Evolutionary conservation across 2,113 vertebrate species (phyloP).

Genomic region (Motacilla tschutschensis): DNA sequence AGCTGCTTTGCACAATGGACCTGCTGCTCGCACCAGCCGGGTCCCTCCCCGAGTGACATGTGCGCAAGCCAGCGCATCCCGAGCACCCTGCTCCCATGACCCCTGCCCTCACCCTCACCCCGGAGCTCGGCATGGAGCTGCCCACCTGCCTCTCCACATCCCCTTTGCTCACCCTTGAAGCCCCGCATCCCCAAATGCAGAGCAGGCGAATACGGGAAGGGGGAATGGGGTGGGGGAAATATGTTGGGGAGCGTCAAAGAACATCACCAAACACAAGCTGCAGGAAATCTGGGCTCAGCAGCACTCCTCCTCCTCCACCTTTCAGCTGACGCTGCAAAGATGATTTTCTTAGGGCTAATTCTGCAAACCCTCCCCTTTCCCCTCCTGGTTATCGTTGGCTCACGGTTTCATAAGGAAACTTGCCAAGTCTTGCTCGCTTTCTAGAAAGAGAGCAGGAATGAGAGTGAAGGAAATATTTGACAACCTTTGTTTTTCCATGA

Average conservation of each 20-base stretch:
- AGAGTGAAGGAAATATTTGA: slow-evolving; percentile 61
- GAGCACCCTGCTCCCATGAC: background rate
- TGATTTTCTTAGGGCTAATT: slow-evolving; percentile 52
- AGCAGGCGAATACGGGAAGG: rapidly evolving
- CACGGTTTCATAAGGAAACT: slow-evolving; percentile 2
- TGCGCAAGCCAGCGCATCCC: background rate
- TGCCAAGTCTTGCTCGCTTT: slow-evolving; percentile 60
- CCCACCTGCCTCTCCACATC: slow-evolving; percentile 11
- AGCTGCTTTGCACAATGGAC: background rate
- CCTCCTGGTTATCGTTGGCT: slow-evolving; percentile 64
- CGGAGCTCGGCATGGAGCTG: background rate
- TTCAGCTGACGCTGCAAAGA: slow-evolving; percentile 66
- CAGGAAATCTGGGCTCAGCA: slow-evolving; percentile 28
- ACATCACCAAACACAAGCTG: background rate
- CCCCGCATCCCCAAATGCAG: rapidly evolving
- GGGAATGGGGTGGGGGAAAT: background rate
- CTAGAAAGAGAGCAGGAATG: slow-evolving; percentile 56
- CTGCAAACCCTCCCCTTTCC: background rate
- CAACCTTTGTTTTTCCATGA: slow-evolving; percentile 67
- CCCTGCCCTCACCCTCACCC: slow-evolving; percentile 1
- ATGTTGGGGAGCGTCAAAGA: background rate
- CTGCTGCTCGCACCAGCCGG: background rate
- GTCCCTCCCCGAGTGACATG: background rate
- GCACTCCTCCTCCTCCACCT: slow-evolving; percentile 17
- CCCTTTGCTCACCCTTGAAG: background rate